Conservation (phyloP, 2,113 vertebrate species). For the Pteruthius melanotis region DNA sequence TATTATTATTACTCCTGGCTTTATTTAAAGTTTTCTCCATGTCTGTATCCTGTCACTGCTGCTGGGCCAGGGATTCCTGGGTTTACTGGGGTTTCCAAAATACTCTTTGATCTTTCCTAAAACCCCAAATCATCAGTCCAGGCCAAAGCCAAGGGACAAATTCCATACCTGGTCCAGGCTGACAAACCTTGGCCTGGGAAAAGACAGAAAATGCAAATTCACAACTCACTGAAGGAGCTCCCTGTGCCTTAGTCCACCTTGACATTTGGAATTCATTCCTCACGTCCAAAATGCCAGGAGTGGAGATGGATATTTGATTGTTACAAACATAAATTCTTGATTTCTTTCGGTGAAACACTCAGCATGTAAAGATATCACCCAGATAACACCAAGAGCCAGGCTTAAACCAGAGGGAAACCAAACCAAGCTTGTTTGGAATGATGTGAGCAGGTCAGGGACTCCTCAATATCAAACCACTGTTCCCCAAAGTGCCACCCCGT, state of each 20-base stretch:
- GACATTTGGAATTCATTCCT: background rate
- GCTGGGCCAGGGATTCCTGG: conserved; percentile 1
- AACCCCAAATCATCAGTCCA: background rate
- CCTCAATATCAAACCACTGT: fast-evolving
- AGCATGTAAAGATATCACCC: too few species aligned
- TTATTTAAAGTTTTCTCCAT: background rate
- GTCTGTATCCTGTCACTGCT: conserved; percentile 1
- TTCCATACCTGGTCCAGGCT: background rate
- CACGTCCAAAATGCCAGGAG: background rate
- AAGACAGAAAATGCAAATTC: background rate
- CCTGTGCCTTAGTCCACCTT: background rate
- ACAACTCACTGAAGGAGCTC: background rate
- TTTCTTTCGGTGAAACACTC: background rate
- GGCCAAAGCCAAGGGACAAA: background rate
- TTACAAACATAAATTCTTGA: background rate
- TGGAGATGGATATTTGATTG: background rate
- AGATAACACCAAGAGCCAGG: background rate
- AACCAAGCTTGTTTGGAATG: background rate
- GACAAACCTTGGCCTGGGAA: background rate
- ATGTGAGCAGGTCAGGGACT: background rate
- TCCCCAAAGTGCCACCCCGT: background rate
- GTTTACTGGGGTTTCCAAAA: background rate
- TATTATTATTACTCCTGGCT: background rate
- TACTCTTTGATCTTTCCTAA: background rate
- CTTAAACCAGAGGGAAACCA: background rate